Evolutionary conservation across 2,113 vertebrate genomes (phyloP), one percentile per base, ranked within the genome.

Genomic region (Cepphus grylle): DNA sequence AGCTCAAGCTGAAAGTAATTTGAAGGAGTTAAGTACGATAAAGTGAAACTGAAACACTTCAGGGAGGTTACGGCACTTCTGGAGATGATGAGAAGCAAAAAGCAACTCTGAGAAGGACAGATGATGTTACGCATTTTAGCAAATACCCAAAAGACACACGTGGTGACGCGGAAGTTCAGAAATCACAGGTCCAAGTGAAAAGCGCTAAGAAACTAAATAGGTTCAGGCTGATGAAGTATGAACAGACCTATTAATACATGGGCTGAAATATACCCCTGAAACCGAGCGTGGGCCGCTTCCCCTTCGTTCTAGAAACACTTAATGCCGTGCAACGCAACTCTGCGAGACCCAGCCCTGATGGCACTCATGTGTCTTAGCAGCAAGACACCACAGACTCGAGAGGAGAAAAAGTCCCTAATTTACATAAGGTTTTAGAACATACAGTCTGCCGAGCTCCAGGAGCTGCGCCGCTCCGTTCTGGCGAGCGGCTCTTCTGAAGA

Each of bases 91-190:
- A 55, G 84, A 29, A 87, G 38, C 8, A 29, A 56, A 45, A 66
- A 73, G 49, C 58, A 69, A 0, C 11, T 6, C 86, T 4, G 61
- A 66, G 43, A 0, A 2, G 0, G 20, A 17, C 43, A 18, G 65
- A 21, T 8, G 50, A 76, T 2, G 23, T 15, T 23, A 16, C 52
- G 12, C 25, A 4, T 45, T 34, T 21, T 1, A 52, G 38, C 56
- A 53, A 38, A 22, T 4, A 36, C 43, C 9, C 2, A 14, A 14
- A 52, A 52, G 47, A 6, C 25, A 22, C 21, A 23, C 2, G 2
- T 12, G 71, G 72, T 15, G 50, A 55, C 32, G 1, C 1, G 1
- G 7, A 36, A 34, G 34, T 9, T 88, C 42, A 25, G 43, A 74
- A 52, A 69, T 26, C 45, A 16, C 30, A n/a, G 30, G 29, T 21